A percentile compares a stretch with the other conserved stretches of the same genome.
Conservation (phyloP, 2,113 vertebrate genomes). For the Protomyctophum bolini region DNA sequence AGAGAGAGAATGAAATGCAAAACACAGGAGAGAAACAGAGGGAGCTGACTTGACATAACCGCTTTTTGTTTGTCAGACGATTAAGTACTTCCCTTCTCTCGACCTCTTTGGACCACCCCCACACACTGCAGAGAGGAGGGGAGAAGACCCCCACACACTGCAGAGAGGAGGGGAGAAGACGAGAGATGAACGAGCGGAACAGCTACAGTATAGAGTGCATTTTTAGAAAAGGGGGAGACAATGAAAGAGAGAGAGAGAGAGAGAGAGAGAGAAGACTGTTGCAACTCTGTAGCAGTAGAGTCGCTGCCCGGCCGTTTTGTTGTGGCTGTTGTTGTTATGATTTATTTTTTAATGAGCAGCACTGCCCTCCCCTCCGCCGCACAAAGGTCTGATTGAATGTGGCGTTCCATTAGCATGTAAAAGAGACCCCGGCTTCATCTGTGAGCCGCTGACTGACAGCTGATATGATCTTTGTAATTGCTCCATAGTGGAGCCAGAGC, state of each 20-base stretch:
- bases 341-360: constrained; percentile 75
- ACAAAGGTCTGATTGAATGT: constrained; percentile 79
- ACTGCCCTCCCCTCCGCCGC: constrained; percentile 56
- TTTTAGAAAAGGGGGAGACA: no score
- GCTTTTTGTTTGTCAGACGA: constrained; percentile 43
- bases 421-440: constrained; percentile 74
- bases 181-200: no score
- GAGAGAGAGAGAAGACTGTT: no score
- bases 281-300: constrained; percentile 17
- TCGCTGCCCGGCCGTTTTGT: constrained; percentile 50
- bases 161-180: background rate
- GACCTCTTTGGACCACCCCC: background rate
- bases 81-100: constrained; percentile 23
- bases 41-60: constrained; percentile 44
- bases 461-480: constrained; percentile 83
- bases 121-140: background rate
- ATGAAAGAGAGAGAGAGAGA: no score
- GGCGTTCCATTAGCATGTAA: constrained; percentile 81
- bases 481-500: constrained; percentile 61
- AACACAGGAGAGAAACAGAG: constrained; percentile 1
- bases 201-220: no score
- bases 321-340: constrained; percentile 72
- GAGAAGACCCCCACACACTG: no score
- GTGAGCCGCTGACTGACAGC: constrained; percentile 80
- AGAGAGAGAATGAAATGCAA: constrained; percentile 1